Base-by-base conservation (phyloP, 2,797 vertebrate species). In the Rhadinocentrus ornatus region DNA sequence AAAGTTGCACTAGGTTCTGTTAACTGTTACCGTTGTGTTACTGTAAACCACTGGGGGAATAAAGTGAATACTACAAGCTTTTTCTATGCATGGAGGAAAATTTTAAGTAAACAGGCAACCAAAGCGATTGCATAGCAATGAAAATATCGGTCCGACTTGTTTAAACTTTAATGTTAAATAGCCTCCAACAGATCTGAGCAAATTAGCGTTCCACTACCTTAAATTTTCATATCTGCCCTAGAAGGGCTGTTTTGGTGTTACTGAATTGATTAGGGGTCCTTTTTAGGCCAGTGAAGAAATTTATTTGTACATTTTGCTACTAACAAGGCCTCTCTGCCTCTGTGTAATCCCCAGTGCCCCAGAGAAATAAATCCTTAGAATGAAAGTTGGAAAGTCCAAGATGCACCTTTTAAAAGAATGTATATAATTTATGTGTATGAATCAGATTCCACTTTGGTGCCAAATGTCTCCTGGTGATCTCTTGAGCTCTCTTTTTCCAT, bases 381-480 rank as follows among this genome's bases (percentile, higher is more conserved):
- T 32, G 7, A 5, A 29, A 1, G 29, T 1, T 6, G 46, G 1
- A 53, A 58, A 3, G 16, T 57, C 20, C 12, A 34, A 12, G 15
- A 13, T 13, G 34, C 16, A 20, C 9, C 7, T 22, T 66, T n/a
- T 20, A 22, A 34, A n/a, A 34, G n/a, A 58, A 22, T 29, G 4
- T 29, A 29, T 29, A 29, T 29, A 29, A 29, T 29, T 29, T 29
- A 29, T 53, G 44, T 22, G 55, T 31, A 50, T 50, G 34, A 16
- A 20, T 27, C 12, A 39, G 15, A 41, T 29, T 75, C 60, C 18
- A 75, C 29, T 29, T 71, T 34, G 60, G 50, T 50, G 68, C 67
- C 72, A 75, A 73, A 84, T 71, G 71, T 66, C 77, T 85, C 78
- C 74, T 84, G 84, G 88, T 88, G 86, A 82, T 85, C 82, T 89